These are phyloP conservation scores for Bombus sylvicola DNA, from an alignment of 1,140 invertebrate genomes.

Conservation along the genomic window DNA sequence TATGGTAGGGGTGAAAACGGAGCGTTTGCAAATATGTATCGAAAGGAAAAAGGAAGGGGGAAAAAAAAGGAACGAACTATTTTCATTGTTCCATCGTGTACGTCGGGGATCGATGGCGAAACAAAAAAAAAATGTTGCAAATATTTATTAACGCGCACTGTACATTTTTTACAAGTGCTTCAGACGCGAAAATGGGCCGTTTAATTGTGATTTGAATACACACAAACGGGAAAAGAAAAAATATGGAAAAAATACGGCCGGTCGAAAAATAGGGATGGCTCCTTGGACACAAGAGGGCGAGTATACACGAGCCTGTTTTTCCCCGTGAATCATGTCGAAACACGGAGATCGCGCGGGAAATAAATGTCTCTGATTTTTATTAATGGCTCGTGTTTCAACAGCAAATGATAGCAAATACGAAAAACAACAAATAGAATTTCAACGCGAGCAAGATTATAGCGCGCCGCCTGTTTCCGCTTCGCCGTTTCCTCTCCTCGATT, in stretches of 20 bases:
- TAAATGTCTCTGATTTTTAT: constrained; percentile 45
- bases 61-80: background rate
- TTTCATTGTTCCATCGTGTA: constrained; percentile 25
- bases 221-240: background rate
- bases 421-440: constrained; percentile 42
- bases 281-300: background rate
- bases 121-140: background rate
- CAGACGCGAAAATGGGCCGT: background rate
- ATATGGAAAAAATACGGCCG: background rate
- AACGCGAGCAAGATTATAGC: constrained; percentile 35
- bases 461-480: background rate
- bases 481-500: background rate
- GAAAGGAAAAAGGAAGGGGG: background rate
- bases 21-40: constrained; percentile 29
- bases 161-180: constrained; percentile 2
- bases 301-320: background rate
- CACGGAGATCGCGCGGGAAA: background rate
- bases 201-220: constrained; percentile 9
- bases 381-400: constrained; percentile 36
- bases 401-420: constrained; percentile 19
- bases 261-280: background rate
- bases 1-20: constrained; percentile 4
- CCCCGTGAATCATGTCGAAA: background rate
- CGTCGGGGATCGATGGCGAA: constrained; percentile 1
- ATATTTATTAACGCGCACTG: constrained; percentile 19